Evolutionary conservation across 1,140 invertebrate genomes (phyloP).

Genomic region (Portunus trituberculatus): DNA sequence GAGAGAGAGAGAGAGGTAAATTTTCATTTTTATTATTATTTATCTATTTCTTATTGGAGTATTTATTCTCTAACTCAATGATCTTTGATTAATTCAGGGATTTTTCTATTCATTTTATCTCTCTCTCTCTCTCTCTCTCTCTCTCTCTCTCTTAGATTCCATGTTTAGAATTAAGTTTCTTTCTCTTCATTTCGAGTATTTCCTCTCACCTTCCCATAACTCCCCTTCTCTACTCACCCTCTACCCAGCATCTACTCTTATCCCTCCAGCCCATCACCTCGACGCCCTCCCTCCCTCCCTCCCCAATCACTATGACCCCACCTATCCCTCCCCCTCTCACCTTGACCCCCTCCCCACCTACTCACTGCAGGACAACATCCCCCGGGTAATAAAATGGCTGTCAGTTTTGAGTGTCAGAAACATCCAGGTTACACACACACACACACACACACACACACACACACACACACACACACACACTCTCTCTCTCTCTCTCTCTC

Average conservation of each 20-base stretch:
- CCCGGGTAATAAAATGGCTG: background rate
- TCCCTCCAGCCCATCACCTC: background rate
- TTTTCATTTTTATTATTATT: background rate
- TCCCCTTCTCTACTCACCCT: background rate
- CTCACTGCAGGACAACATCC: background rate
- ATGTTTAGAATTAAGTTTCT: background rate
- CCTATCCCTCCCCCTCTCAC: background rate
- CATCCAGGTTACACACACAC: background rate
- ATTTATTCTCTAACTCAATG: background rate
- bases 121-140: background rate
- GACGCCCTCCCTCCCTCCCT: background rate
- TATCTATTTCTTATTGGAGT: background rate
- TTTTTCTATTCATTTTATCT: background rate
- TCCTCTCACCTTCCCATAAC: background rate
- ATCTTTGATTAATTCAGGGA: too few species aligned
- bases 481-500: too few species aligned
- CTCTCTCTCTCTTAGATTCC: background rate
- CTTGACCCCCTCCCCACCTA: background rate
- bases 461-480: background rate
- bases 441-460: too few species aligned
- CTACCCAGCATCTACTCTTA: background rate
- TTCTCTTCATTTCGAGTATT: background rate
- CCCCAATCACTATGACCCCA: background rate
- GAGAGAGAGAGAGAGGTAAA: background rate
- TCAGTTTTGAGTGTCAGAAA: background rate